Evolutionary conservation across 2,888 invertebrate species (phyloP), one percentile per base, ranked within the genome.

Genomic region (Hipparchia sbordonii): DNA sequence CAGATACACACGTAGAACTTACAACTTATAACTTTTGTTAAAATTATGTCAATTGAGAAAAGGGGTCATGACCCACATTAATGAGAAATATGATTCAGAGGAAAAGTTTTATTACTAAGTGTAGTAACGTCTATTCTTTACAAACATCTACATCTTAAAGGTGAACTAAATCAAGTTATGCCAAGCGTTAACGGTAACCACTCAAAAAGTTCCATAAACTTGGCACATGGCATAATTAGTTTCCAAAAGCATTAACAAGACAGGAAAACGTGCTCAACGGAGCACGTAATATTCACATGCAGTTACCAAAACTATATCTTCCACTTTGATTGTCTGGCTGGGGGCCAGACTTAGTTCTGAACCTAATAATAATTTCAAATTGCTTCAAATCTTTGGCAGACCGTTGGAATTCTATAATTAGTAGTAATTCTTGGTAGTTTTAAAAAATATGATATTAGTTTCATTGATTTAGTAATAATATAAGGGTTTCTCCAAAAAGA

Each of bases 271-370:
- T 67, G 74, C 71, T 74, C 62, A 74, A 63, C 74, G 45, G 69
- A 71, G 72, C 76, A 46, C 67, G 69, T 76, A 76, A 74, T 73
- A 70, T 74, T 73, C 76, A 56, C 62, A 72, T 74, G 63, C 71
- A 76, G 69, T 72, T 74, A 51, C 71, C 62, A 67, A 76, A 76
- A 76, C 74, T 74, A 62, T 72, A 71, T 72, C 74, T 69, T 62
- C 59, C 63, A 70, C 57, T 68, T 57, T 71, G 71, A 72, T 71
- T 72, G 71, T 68, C 72, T 76, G 76, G 76, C 76, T 62, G 51
- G 61, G 12, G 66, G 74, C 76, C 76, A 76, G 74, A 46, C 69
- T 66, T 62, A 68, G 67, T 72, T 72, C 69, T 73, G 71, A 71
- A 71, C 67, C 59, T 69, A 71, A 75, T 75, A 69, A 71, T 75